Percentiles rank a stretch among this genome's conserved stretches.
Conservation (phyloP, 2,888 invertebrate genomes). For the Philopedon plagiatum region DNA sequence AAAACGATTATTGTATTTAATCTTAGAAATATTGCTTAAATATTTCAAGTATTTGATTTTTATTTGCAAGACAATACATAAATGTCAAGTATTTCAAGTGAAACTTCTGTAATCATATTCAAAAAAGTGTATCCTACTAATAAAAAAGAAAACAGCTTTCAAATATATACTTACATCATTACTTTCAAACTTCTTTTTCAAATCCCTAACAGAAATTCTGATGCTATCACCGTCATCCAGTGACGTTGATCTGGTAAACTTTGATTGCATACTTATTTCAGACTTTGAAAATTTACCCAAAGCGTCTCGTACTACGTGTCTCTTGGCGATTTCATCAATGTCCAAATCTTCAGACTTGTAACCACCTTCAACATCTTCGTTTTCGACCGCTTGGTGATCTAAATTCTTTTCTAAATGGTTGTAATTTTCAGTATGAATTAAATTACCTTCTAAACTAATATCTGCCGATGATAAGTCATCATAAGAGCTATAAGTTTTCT, state of each 20-base stretch:
- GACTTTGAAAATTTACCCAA: constrained; percentile 61
- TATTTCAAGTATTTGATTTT: too few species aligned
- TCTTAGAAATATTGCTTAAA: too few species aligned
- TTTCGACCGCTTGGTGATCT: background rate
- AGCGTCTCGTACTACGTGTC: constrained; percentile 53
- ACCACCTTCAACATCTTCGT: constrained; percentile 6
- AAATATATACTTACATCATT: constrained; percentile 57
- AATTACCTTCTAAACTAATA: constrained; percentile 31
- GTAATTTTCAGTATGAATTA: constrained; percentile 15
- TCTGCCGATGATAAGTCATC: constrained; percentile 35
- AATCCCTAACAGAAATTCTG: constrained; percentile 60
- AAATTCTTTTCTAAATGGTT: constrained; percentile 40
- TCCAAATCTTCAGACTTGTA: constrained; percentile 46
- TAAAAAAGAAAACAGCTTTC: background rate
- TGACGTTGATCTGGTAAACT: constrained; percentile 19
- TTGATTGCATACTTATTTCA: constrained; percentile 37
- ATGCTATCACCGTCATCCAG: constrained; percentile 46
- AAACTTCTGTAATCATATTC: too few species aligned
- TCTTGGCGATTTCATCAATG: constrained; percentile 54
- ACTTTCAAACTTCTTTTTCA: constrained; percentile 61
- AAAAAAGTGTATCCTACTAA: too few species aligned
- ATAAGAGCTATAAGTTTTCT: constrained; percentile 6
- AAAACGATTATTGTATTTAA: too few species aligned
- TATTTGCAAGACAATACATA: too few species aligned
- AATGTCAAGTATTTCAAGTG: too few species aligned